Percentiles rank a stretch among this genome's conserved stretches.
phyloP scores from a whole-genome alignment of 1,140 invertebrate genomes.

The Papilio glaucus region DNA sequence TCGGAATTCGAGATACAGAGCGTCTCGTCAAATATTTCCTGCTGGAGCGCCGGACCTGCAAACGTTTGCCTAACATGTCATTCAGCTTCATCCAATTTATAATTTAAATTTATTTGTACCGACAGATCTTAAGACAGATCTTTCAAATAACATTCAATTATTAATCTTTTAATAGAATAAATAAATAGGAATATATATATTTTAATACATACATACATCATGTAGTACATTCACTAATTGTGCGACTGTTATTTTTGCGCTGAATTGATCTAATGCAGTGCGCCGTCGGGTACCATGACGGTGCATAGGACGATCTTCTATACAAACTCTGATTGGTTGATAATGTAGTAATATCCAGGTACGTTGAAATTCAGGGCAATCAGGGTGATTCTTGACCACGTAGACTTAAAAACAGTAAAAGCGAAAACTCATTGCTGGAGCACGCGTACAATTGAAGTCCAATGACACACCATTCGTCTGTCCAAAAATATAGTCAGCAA shows the following conservation, averaged over 20 bases:
- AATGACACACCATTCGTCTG: background rate
- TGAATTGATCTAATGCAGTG: too few species aligned
- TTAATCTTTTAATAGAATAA: background rate
- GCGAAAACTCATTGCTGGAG: background rate
- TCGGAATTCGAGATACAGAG: background rate
- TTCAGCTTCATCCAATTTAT: background rate
- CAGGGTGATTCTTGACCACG: background rate
- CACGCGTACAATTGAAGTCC: background rate
- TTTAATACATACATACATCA: background rate
- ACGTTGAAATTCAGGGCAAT: background rate
- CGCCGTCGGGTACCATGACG: too few species aligned
- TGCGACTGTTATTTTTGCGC: too few species aligned
- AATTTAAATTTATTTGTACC: background rate
- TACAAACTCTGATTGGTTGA: background rate
- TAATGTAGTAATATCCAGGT: too few species aligned
- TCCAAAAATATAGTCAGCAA: background rate
- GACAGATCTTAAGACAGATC: background rate
- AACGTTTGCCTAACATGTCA: background rate
- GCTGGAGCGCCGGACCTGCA: background rate
- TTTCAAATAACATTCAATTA: background rate
- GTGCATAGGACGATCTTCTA: background rate
- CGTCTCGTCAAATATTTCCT: background rate
- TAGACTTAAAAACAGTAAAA: background rate
- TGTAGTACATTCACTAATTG: background rate
- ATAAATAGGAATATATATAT: background rate